phyloP scores from a whole-genome alignment of 2,888 invertebrate species.

The Caenorhabditis uteleia region DNA sequence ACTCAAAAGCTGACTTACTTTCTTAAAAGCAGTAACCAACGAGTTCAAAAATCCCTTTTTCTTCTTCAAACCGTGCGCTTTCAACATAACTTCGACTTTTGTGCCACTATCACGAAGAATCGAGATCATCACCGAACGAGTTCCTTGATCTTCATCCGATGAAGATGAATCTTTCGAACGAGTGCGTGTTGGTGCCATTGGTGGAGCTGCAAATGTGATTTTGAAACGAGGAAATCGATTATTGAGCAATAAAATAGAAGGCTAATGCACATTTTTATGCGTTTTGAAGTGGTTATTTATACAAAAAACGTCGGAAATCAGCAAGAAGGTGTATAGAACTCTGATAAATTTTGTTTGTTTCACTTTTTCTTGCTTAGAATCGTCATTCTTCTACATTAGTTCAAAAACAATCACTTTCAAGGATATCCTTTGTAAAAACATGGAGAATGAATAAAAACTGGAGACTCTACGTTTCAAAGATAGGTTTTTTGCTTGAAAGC shows the following conservation, averaged over 20 bases:
- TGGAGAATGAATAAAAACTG: too few relatives aligned
- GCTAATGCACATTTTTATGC: neutral
- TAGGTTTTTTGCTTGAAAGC: too few relatives aligned
- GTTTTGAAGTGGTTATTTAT: too few relatives aligned
- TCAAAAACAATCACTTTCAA: too few relatives aligned
- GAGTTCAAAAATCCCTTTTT: constrained; percentile 53
- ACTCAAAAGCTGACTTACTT: constrained; percentile 28
- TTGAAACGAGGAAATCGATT: neutral
- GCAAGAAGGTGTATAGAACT: too few relatives aligned
- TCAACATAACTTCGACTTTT: constrained; percentile 62
- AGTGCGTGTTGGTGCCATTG: too few relatives aligned
- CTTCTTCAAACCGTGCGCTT: constrained; percentile 65
- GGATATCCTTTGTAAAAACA: too few relatives aligned
- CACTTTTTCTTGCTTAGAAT: too few relatives aligned
- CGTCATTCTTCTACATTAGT: too few relatives aligned
- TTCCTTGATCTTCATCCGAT: constrained; percentile 30
- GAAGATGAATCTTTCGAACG: constrained; percentile 24
- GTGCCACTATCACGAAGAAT: constrained; percentile 61
- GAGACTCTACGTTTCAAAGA: too few relatives aligned
- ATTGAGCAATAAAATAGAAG: neutral
- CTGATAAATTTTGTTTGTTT: too few relatives aligned
- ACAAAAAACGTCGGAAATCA: too few relatives aligned
- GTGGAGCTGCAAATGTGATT: neutral
- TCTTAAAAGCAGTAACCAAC: constrained; percentile 59
- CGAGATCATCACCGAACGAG: constrained; percentile 46